Base-by-base conservation (phyloP, 2,888 invertebrate species). In the Plagiodera versicolora region DNA sequence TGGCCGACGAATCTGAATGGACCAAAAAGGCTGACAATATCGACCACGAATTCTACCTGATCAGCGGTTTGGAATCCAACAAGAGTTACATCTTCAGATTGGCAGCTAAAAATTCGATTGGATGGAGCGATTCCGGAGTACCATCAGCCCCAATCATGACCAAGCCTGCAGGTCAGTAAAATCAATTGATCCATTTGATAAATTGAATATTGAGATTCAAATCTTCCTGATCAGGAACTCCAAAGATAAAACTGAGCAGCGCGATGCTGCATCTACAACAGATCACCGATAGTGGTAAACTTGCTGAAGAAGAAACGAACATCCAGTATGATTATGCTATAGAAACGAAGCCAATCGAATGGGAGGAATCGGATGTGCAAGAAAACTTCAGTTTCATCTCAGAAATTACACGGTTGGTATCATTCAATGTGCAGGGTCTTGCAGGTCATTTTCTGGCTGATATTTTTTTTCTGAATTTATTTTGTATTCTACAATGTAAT, bases 61-160 rank as follows among this genome's bases (percentile, higher is more conserved):
- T 97, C 1, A 85, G 86, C 68, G 88, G 89, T 66, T 84, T 98
- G n/a, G 82, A 86, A 55, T 88, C 94, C 0, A 87, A 89, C 67
- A 90, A 89, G 24, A 88, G 88, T 72, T 97, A 98, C 80, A 89
- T 94, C 70, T 96, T 98, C 83, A 85, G 97, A 60, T 83, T 98
- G 28, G 88, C 93, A 0, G 94, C 95, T 0, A 85, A 89, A 67
- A 98, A 98, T 81, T 87, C 89, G 55, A 94, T 98, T 75, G 98
- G 98, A 0, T 94, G 94, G 91, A 94, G 97, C 80, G 92, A 92
- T 56, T 89, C 90, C 75, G 94, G 95, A 49, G 89, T 92, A 65
- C 90, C 93, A 0, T 91, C 94, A 1, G 86, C 87, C 62, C 83
- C 90, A 0, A 82, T 90, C 17, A 87, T 87, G 72, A 95, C 95